Conservation (phyloP, 1,140 invertebrate species). For the Camponotus floridanus region DNA sequence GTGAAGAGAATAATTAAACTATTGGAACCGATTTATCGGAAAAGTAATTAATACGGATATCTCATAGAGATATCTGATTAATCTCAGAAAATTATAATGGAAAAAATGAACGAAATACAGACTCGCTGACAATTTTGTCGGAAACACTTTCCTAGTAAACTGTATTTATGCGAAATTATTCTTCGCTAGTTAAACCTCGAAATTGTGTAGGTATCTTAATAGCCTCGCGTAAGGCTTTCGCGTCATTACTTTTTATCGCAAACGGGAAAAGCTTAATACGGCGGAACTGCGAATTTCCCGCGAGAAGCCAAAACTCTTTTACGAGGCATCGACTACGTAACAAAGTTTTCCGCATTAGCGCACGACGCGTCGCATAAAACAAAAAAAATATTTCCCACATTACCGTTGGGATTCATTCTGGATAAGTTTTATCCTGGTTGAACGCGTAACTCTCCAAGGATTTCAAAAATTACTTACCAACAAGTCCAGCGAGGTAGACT, state of each 20-base stretch:
- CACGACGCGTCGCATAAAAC: constrained; percentile 29
- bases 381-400: constrained; percentile 33
- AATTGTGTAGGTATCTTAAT: constrained; percentile 16
- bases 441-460: constrained; percentile 57
- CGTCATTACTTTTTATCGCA: constrained; percentile 42
- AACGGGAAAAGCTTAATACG: constrained; percentile 42
- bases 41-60: neutral
- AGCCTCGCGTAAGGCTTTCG: constrained; percentile 1
- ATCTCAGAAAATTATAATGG: neutral
- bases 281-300: constrained; percentile 49
- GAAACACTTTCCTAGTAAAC: neutral
- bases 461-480: constrained; percentile 70
- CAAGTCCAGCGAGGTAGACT: constrained; percentile 40
- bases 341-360: constrained; percentile 60
- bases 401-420: constrained; percentile 44
- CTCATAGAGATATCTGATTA: neutral
- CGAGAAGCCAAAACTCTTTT: constrained; percentile 57
- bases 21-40: neutral
- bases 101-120: neutral
- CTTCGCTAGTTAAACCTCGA: neutral
- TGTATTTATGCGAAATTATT: neutral
- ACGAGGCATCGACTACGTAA: constrained; percentile 38
- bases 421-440: constrained; percentile 57
- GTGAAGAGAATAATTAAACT: too few relatives aligned
- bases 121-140: neutral